A percentile compares a stretch with the other conserved stretches of the same genome.
Evolutionary conservation across 2,888 invertebrate species (phyloP).

Genomic region (Netelia fuscicornis): DNA sequence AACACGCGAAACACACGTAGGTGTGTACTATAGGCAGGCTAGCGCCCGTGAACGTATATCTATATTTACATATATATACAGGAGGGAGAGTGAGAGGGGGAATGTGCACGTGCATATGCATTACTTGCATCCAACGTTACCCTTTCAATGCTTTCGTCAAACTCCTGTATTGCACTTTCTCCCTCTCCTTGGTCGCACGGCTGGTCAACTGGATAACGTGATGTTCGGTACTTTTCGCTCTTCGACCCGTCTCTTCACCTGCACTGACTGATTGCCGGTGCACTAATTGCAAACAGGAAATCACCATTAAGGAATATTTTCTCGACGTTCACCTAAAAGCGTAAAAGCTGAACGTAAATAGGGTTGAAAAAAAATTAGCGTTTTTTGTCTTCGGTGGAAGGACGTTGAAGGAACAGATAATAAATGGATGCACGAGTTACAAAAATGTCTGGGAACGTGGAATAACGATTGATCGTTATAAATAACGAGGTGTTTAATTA

Average conservation of each 20-base stretch:
- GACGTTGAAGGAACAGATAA: no score
- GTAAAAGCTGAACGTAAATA: no score
- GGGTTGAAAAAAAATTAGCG: no score
- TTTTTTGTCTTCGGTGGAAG: no score
- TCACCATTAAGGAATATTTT: not conserved
- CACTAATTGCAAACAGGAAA: slow-evolving; percentile 31
- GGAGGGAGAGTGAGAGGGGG: slow-evolving; percentile 3
- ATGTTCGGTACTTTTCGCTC: slow-evolving; percentile 46
- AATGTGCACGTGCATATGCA: slow-evolving; percentile 62
- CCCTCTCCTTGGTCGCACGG: slow-evolving; percentile 25
- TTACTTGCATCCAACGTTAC: slow-evolving; percentile 49
- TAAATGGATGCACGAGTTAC: no score
- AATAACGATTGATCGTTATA: no score
- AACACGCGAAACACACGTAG: slow-evolving; percentile 68
- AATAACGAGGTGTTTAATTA: no score
- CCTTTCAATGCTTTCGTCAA: slow-evolving; percentile 42
- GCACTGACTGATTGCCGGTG: slow-evolving; percentile 29
- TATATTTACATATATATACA: slow-evolving; percentile 3
- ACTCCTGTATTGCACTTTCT: slow-evolving; percentile 16
- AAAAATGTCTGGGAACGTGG: no score
- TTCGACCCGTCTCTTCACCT: slow-evolving; percentile 44
- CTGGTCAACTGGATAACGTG: slow-evolving; percentile 43
- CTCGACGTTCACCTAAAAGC: not conserved
- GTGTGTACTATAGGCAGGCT: slow-evolving; percentile 20
- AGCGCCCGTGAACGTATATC: not conserved